phyloP scores from a whole-genome alignment of 1,140 invertebrate genomes.

The Kradibia gibbosae region DNA sequence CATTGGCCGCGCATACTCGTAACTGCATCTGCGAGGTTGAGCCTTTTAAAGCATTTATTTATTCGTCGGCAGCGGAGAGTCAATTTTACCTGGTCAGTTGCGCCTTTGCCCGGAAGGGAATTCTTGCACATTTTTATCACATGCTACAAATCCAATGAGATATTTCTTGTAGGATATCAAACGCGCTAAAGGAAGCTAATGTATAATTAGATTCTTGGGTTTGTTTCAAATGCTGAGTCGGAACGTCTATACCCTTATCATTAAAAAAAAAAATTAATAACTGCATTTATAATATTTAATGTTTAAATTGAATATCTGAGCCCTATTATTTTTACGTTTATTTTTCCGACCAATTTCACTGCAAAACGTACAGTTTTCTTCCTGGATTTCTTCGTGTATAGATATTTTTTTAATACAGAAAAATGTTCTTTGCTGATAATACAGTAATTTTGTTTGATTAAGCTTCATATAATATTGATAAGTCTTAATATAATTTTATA shows the following conservation, averaged over 20 bases:
- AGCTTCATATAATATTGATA: no score
- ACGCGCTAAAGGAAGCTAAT: neutral
- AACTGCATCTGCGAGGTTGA: neutral
- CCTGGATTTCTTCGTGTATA: no score
- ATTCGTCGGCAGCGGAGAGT: conserved; percentile 4
- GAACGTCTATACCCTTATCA: neutral
- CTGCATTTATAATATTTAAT: neutral
- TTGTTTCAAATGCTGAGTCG: neutral
- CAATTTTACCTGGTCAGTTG: conserved; percentile 7
- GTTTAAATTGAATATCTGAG: neutral
- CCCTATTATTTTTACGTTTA: no score
- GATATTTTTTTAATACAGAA: no score
- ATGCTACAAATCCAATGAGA: neutral
- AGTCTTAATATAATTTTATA: no score
- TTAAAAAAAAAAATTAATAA: neutral
- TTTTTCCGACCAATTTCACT: no score
- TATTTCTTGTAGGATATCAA: neutral
- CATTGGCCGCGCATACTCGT: neutral
- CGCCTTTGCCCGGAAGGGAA: conserved; percentile 13
- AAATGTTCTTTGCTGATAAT: no score
- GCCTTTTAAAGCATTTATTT: conserved; percentile 33
- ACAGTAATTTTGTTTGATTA: no score
- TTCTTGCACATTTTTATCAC: conserved; percentile 8
- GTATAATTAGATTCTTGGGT: neutral
- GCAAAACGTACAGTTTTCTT: no score